Evolutionary conservation across 2,113 vertebrate species (phyloP), one percentile per base, ranked within the genome.

Genomic region (western clawed frog (Xenopus tropicalis)): DNA sequence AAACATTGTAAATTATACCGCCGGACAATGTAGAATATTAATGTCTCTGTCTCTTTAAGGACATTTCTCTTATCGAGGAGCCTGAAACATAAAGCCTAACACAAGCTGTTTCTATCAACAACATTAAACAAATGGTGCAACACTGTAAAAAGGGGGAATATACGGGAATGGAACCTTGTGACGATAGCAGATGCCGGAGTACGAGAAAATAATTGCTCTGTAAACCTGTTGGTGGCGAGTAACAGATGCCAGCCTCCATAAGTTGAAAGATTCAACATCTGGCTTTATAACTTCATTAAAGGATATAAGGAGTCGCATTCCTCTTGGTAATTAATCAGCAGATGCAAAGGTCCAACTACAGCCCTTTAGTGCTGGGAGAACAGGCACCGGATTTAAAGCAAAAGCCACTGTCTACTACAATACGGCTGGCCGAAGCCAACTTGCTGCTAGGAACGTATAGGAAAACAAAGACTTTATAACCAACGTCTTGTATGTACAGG

Each of bases 181-280:
- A 59, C 23, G 9, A 61, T 54, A 61, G 44, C 72, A 74, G 72
- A 74, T 74, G 66, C 66, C 29, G 43, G n/a, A 23, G 58, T 54
- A 58, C 16, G 25, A 61, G 37, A 69, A 37, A 52, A 69, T 56
- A 54, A 20, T 56, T 51, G 46, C 58, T 43, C 46, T 69, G 48
- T 57, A 63, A 37, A 59, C 56, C 42, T 67, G 64, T 13, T 48
- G 46, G 56, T 61, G 22, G 72, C 17, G 9, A 21, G 25, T 58
- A 54, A 7, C 73, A 76, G 73, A 52, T 76, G 73, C 54, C 48
- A 51, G 16, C 56, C 48, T 76, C 24, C 42, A 42, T 56, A 16
- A 56, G 66, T 63, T 44, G 58, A 58, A 69, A 57, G 46, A 69
- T 20, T 52, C 20, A 62, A 44, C 73, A 76, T 76, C 73, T 76